Evolutionary conservation across 2,888 invertebrate genomes (phyloP).

Genomic region (Thelaira solivaga): DNA sequence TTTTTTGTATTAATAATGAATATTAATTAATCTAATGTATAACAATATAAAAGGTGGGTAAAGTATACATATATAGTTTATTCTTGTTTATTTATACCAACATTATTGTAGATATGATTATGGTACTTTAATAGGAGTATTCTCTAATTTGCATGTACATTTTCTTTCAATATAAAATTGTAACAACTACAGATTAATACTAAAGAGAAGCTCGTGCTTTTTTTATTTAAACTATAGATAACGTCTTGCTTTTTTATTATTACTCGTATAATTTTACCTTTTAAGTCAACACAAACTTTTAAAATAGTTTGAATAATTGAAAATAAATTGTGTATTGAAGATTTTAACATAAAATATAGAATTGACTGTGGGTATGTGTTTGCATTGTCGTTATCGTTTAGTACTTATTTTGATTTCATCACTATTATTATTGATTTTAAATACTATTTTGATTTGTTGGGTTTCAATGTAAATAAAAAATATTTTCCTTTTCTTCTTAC

Average conservation of each 20-base stretch:
- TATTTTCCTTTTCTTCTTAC: background rate
- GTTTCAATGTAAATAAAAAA: constrained; percentile 9
- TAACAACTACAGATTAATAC: constrained; percentile 41
- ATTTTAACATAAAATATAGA: constrained; percentile 34
- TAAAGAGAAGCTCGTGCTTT: constrained; percentile 57
- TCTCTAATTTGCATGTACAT: background rate
- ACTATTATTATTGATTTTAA: constrained; percentile 5
- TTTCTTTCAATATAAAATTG: constrained; percentile 36
- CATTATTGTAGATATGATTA: constrained; percentile 45
- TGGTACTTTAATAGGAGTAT: constrained; percentile 26
- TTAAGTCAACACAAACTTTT: background rate
- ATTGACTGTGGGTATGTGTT: constrained; percentile 35
- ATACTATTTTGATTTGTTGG: constrained; percentile 27
- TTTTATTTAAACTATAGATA: background rate
- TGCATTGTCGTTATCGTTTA: background rate
- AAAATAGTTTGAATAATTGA: constrained; percentile 13
- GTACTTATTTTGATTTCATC: background rate
- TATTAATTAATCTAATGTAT: constrained; percentile 4
- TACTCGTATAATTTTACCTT: no score
- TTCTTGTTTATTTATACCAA: constrained; percentile 21
- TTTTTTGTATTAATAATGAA: background rate
- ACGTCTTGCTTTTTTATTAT: background rate
- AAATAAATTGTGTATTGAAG: constrained; percentile 19
- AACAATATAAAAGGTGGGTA: constrained; percentile 51
- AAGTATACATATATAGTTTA: constrained; percentile 32